Evolutionary conservation across 2,888 invertebrate species (phyloP).

Genomic region (Exocentrus adspersus): DNA sequence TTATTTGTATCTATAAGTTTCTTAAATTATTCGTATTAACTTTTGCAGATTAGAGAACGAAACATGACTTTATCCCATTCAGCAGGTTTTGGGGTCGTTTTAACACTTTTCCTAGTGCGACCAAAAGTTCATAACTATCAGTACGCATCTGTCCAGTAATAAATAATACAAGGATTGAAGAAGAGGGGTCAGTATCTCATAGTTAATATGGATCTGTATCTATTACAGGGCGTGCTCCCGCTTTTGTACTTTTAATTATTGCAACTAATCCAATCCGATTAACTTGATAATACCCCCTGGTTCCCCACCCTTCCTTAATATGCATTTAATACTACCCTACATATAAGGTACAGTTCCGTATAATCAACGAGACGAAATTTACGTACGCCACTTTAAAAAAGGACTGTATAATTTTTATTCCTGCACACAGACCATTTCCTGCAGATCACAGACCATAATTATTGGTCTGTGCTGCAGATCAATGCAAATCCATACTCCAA

Average conservation of each 20-base stretch:
- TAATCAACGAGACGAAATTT: slow-evolving; percentile 11
- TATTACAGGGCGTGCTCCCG: slow-evolving; percentile 14
- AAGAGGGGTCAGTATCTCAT: neutral
- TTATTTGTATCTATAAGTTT: no score
- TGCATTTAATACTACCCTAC: slow-evolving; percentile 27
- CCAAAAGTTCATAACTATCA: no score
- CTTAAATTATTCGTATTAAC: no score
- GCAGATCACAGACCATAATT: no score
- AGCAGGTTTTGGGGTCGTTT: no score
- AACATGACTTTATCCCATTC: no score
- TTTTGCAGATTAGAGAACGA: no score
- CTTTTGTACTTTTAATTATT: slow-evolving; percentile 33
- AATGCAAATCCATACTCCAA: no score
- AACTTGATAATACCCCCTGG: slow-evolving; percentile 31
- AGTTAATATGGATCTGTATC: slow-evolving; percentile 3
- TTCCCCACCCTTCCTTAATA: slow-evolving; percentile 31
- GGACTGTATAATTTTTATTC: slow-evolving; percentile 19
- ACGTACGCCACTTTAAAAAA: slow-evolving; percentile 9
- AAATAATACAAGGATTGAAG: neutral
- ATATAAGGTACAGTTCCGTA: neutral
- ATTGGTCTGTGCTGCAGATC: no score
- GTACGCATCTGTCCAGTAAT: neutral
- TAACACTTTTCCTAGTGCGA: no score
- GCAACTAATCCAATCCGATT: slow-evolving; percentile 39
- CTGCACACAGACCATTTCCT: no score